phyloP scores from a whole-genome alignment of 2,888 invertebrate species.

The Limnephilus lunatus region DNA sequence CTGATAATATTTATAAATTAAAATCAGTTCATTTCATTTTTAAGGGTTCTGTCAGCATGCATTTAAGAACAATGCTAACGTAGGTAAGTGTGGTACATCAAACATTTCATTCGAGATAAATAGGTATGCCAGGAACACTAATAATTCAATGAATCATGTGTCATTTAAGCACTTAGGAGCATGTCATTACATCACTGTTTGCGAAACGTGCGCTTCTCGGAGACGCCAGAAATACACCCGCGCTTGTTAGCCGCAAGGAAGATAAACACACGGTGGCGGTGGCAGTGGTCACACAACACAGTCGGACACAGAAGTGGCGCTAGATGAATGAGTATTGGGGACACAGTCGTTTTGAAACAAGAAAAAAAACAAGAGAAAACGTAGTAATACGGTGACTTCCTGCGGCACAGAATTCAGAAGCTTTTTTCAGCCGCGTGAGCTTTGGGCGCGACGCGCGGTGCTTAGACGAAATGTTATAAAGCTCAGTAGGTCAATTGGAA shows the following conservation, averaged over 20 bases:
- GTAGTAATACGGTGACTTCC: slow-evolving; percentile 57
- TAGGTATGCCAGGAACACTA: slow-evolving; percentile 6
- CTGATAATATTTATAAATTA: not conserved
- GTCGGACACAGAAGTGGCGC: slow-evolving; percentile 11
- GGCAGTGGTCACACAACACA: slow-evolving; percentile 7
- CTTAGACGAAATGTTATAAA: not conserved
- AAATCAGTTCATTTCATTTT: not conserved
- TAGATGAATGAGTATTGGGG: slow-evolving; percentile 64
- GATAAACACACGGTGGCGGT: slow-evolving; percentile 52
- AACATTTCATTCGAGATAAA: not conserved
- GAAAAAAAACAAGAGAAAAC: slow-evolving; percentile 44
- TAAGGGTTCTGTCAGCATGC: not conserved
- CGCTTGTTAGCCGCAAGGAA: slow-evolving; percentile 27
- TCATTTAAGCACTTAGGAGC: slow-evolving; percentile 13
- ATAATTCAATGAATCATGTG: slow-evolving; percentile 23
- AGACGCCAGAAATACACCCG: slow-evolving; percentile 47
- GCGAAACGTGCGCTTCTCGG: slow-evolving; percentile 48
- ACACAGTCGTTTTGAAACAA: slow-evolving; percentile 59
- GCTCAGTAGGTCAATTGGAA: slow-evolving; percentile 3
- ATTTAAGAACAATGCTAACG: not conserved
- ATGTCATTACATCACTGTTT: slow-evolving; percentile 53
- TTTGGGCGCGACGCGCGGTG: slow-evolving; percentile 14
- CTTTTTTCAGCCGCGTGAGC: slow-evolving; percentile 45
- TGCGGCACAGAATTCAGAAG: slow-evolving; percentile 49
- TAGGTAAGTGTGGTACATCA: not conserved